phyloP scores from a whole-genome alignment of 2,113 vertebrate species.

The Eulemur macaco region DNA sequence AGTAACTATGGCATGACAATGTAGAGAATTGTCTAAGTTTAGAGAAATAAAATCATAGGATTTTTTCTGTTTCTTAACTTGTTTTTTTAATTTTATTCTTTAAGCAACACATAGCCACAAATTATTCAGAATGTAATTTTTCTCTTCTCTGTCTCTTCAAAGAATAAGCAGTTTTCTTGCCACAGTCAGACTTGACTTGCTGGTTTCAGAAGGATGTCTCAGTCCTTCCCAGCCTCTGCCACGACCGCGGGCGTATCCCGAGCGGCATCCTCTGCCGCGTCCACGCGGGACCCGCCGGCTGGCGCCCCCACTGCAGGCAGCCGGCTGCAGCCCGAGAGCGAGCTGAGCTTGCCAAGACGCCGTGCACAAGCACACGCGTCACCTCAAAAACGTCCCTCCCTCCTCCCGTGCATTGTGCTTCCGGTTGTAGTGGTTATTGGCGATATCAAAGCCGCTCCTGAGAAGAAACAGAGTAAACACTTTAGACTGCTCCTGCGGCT shows the following conservation, averaged over 20 bases:
- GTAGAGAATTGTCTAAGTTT: background rate
- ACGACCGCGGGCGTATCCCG: rapidly evolving
- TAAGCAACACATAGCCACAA: background rate
- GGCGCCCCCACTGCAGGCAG: rapidly evolving
- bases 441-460: background rate
- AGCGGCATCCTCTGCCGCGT: rapidly evolving
- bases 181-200: background rate
- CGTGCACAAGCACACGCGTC: rapidly evolving
- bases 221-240: rapidly evolving
- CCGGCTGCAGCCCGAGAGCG: background rate
- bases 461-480: background rate
- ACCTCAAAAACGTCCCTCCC: rapidly evolving
- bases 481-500: background rate
- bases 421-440: background rate
- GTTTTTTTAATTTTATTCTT: background rate
- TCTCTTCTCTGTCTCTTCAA: background rate
- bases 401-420: background rate
- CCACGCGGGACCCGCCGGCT: rapidly evolving
- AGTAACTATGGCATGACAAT: rapidly evolving
- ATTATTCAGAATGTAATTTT: background rate
- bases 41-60: background rate
- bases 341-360: rapidly evolving
- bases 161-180: background rate
- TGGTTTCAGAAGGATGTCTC: background rate
- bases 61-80: background rate